These are phyloP conservation scores for Meda fulgida DNA, from an alignment of 2,797 vertebrate genomes.

Conservation along the genomic window DNA sequence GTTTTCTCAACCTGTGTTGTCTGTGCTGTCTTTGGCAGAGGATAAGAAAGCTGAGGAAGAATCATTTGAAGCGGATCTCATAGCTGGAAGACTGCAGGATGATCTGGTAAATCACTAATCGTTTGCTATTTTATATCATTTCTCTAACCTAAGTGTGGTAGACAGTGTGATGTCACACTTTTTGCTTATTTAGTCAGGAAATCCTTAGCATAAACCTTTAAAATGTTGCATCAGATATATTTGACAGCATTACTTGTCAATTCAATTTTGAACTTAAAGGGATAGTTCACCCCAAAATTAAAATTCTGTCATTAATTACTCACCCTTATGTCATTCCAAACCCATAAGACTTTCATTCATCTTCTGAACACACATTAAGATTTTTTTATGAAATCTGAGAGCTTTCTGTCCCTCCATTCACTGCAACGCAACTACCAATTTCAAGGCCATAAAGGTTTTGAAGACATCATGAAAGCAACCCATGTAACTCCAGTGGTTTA, in stretches of 20 bases:
- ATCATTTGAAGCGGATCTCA: conserved; percentile 77
- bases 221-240: not conserved
- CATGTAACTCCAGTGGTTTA: too few species aligned
- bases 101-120: conserved; percentile 83
- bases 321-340: too few species aligned
- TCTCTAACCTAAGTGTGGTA: not conserved
- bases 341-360: too few species aligned
- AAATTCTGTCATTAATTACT: too few species aligned
- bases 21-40: conserved; percentile 73
- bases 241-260: not conserved
- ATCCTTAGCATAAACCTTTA: not conserved
- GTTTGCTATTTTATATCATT: not conserved
- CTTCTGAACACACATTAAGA: too few species aligned
- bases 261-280: not conserved
- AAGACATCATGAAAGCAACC: too few species aligned
- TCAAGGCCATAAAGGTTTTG: too few species aligned
- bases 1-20: not conserved
- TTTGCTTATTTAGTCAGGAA: not conserved
- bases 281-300: too few species aligned
- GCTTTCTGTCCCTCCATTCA: too few species aligned
- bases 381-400: too few species aligned
- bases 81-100: conserved; percentile 90
- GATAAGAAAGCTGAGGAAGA: conserved; percentile 86
- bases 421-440: too few species aligned
- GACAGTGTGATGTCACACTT: not conserved